These are phyloP conservation scores for Ceyx melanurus DNA, from an alignment of 2,113 vertebrate genomes.

Conservation along the genomic window DNA sequence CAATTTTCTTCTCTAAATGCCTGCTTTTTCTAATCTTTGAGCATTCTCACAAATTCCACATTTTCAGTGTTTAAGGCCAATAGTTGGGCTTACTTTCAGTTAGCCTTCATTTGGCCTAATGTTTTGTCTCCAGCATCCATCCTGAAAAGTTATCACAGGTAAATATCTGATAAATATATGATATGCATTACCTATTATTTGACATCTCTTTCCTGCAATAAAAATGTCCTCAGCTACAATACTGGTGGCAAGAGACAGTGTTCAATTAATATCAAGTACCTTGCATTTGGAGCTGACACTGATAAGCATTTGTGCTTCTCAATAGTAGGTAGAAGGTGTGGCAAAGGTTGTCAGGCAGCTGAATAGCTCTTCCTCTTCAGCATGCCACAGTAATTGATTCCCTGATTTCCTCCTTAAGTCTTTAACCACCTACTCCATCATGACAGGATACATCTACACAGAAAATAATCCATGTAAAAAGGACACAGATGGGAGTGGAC, in stretches of 20 bases:
- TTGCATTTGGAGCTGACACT: neutral
- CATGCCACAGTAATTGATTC: neutral
- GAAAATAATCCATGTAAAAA: neutral
- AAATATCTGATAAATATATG: neutral
- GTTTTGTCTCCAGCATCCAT: neutral
- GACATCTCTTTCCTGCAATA: neutral
- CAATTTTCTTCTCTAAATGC: neutral
- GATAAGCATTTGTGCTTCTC: neutral
- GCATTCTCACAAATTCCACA: neutral
- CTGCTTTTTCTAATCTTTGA: neutral
- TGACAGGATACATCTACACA: neutral
- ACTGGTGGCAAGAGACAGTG: neutral
- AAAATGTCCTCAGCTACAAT: neutral
- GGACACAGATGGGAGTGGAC: constrained; percentile 18
- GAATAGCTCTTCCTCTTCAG: neutral
- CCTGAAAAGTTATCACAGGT: neutral
- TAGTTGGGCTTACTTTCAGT: neutral
- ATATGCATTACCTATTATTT: neutral
- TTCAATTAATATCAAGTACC: neutral
- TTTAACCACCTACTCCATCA: neutral
- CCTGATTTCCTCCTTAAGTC: neutral
- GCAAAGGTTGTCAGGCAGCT: neutral
- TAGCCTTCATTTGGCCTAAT: neutral
- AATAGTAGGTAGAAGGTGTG: neutral
- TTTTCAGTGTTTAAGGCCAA: neutral